Base-by-base conservation (phyloP, 1,140 invertebrate genomes). In the Argopecten irradians region DNA sequence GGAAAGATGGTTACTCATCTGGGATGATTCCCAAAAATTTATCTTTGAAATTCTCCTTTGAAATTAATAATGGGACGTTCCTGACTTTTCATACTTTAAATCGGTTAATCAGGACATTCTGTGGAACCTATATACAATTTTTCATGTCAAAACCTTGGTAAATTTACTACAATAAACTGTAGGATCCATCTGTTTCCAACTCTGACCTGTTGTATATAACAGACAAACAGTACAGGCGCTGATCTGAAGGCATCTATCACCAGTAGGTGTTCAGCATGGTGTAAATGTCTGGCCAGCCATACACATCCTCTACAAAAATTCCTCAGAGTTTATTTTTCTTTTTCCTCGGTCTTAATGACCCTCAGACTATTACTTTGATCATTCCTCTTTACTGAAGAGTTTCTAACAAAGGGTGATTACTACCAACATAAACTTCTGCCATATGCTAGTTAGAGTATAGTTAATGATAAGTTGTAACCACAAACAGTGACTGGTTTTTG, bases 331-430 rank as follows among this genome's bases (percentile, higher is more conserved):
- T 71, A 71, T 71, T 71, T 71, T 71, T 71, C 55, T 71, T 7
- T 71, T 28, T 28, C 22, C 22, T 71, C 55, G 5, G 16, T n/a
- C 55, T 71, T 71, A 71, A 71, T 71, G 55, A 71, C n/a, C n/a
- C 55, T n/a, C 55, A 71, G 55, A 71, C 55, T n/a, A 71, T 16
- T 71, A 71, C 55, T 71, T 28, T 71, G 55, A 71, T 71, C 55
- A 8, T 71, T n/a, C 22, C 55, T 71, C 55, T 3, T 28, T n/a
- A 71, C 2, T 71, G 55, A 71, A 71, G 55, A 71, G 55, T 71
- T 71, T 11, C 22, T 28, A 71, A n/a, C 55, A 71, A 71, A 71
- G 55, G n/a, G 55, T 71, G 55, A 71, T 71, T 28, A 71, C 55
- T 71, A 22, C n/a, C 11, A n/a, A n/a, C 13, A 28, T 11, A 71